phyloP scores from a whole-genome alignment of 2,888 invertebrate genomes.

The Acronicta alni region DNA sequence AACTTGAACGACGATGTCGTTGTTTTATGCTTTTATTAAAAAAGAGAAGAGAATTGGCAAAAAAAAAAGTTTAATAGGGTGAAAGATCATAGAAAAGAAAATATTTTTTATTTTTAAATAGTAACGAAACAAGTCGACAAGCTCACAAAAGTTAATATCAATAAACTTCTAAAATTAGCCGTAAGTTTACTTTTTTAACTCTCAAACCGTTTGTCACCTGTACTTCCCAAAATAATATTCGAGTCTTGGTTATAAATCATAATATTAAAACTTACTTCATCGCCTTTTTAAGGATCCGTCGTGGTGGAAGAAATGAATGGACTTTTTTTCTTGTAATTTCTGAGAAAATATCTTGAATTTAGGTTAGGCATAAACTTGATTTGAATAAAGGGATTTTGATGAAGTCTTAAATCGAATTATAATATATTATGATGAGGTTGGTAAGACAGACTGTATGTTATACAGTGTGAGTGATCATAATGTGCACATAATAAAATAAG shows the following conservation, averaged over 20 bases:
- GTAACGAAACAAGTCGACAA: not conserved
- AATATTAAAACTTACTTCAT: constrained; percentile 38
- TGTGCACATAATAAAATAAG: too few relatives aligned
- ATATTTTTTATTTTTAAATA: not conserved
- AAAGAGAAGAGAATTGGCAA: too few relatives aligned
- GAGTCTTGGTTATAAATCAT: constrained; percentile 27
- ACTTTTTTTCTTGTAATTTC: constrained; percentile 15
- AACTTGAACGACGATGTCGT: too few relatives aligned
- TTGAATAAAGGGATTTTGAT: not conserved
- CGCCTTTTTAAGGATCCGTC: constrained; percentile 25
- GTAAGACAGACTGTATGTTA: too few relatives aligned
- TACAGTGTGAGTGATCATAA: too few relatives aligned
- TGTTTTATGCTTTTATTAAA: too few relatives aligned
- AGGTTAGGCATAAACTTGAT: not conserved
- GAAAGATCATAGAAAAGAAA: too few relatives aligned
- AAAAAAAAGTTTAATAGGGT: too few relatives aligned
- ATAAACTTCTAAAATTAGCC: constrained; percentile 14
- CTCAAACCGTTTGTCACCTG: constrained; percentile 11
- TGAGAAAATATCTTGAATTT: constrained; percentile 10
- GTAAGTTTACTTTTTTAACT: constrained; percentile 3
- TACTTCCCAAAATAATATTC: constrained; percentile 27
- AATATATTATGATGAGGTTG: too few relatives aligned
- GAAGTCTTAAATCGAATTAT: not conserved
- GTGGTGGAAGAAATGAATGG: constrained; percentile 23
- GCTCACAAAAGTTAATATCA: not conserved